Conservation (phyloP, 2,113 vertebrate genomes). For the Zingel zingel region DNA sequence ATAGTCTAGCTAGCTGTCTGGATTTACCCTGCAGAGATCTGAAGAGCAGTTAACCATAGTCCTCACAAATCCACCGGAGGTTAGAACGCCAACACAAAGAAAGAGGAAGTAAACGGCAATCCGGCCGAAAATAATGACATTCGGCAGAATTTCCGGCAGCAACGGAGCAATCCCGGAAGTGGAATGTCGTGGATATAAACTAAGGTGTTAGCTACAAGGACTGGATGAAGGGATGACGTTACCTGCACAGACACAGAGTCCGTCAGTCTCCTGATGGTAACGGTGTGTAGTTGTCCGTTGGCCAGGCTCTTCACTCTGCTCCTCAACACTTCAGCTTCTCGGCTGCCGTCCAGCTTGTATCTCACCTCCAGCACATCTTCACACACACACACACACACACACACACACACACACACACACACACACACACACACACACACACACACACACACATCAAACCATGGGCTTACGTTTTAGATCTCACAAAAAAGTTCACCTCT, state of each 20-base stretch:
- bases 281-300: conserved; percentile 75
- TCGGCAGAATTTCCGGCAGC: too few relatives aligned
- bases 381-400: conserved; percentile 23
- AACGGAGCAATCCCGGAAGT: too few relatives aligned
- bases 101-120: too few relatives aligned
- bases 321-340: conserved; percentile 69
- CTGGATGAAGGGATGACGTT: neutral
- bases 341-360: conserved; percentile 77
- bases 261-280: conserved; percentile 63
- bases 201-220: neutral
- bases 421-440: too few relatives aligned
- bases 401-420: too few relatives aligned
- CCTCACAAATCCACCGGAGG: too few relatives aligned
- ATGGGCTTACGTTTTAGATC: neutral
- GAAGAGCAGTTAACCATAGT: too few relatives aligned
- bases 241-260: conserved; percentile 80
- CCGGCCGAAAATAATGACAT: too few relatives aligned
- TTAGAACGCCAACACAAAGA: too few relatives aligned
- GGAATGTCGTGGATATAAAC: neutral
- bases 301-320: conserved; percentile 68
- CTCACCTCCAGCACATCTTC: conserved; percentile 80
- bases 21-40: too few relatives aligned
- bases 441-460: neutral
- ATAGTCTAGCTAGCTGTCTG: too few relatives aligned
- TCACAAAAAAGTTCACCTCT: neutral